Conservation (phyloP, 1,140 invertebrate species). For the Drosophila littoralis region DNA sequence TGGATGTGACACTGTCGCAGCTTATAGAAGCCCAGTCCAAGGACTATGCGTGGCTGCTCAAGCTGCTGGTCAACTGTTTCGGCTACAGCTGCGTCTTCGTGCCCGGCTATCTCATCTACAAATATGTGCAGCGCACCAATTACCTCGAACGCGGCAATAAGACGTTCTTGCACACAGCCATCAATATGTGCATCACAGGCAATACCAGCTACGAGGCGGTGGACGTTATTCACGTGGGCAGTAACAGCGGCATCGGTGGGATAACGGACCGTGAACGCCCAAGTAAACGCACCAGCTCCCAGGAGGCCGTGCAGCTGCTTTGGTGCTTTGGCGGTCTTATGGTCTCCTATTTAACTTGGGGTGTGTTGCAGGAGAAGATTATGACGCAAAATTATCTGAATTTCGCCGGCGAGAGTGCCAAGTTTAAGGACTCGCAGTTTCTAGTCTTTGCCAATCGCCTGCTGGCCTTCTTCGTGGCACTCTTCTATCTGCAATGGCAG, state of each 20-base stretch:
- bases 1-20: conserved; percentile 75
- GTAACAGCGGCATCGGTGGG: conserved; percentile 72
- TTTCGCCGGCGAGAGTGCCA: conserved; percentile 86
- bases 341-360: conserved; percentile 96
- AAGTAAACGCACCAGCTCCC: conserved; percentile 84
- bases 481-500: conserved; percentile 85
- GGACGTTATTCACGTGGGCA: conserved; percentile 21
- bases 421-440: conserved; percentile 97
- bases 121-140: conserved; percentile 91
- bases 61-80: conserved; percentile 91
- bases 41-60: conserved; percentile 91
- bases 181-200: conserved; percentile 89
- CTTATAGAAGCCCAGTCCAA: conserved; percentile 73
- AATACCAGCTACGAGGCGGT: conserved; percentile 52
- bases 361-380: conserved; percentile 96
- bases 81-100: conserved; percentile 96
- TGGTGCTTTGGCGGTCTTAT: conserved; percentile 96
- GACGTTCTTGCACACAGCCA: conserved; percentile 85
- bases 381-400: conserved; percentile 93
- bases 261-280: conserved; percentile 66
- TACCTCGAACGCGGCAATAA: conserved; percentile 90
- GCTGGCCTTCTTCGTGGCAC: conserved; percentile 92
- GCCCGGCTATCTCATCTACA: conserved; percentile 93
- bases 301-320: conserved; percentile 87
- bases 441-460: conserved; percentile 97